Evolutionary conservation across 2,888 invertebrate genomes (phyloP).

Genomic region (Pheosia tremula): DNA sequence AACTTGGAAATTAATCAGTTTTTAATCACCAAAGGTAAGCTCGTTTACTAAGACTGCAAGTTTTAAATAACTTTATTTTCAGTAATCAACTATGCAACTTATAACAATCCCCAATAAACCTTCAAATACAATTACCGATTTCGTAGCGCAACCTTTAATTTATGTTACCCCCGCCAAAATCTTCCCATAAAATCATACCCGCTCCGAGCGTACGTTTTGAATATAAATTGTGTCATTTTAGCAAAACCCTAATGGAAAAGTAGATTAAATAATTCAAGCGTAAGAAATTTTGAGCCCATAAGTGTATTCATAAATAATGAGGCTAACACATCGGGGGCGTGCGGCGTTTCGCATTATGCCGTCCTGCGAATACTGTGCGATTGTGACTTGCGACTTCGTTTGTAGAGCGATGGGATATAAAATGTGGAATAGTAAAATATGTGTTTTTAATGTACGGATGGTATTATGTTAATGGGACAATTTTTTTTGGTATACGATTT

Average conservation of each 20-base stretch:
- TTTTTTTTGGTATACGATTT: background rate
- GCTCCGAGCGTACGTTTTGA: conserved; percentile 63
- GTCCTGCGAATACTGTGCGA: conserved; percentile 16
- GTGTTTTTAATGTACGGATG: background rate
- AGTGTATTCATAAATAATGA: conserved; percentile 79
- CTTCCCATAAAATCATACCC: conserved; percentile 72
- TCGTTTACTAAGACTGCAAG: too few species aligned
- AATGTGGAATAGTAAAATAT: background rate
- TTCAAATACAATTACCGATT: conserved; percentile 21
- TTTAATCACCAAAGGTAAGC: too few species aligned
- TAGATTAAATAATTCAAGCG: conserved; percentile 81
- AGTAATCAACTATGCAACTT: too few species aligned
- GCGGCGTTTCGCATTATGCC: conserved; percentile 42
- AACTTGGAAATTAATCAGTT: too few species aligned
- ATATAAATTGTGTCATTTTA: conserved; percentile 81
- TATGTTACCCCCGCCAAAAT: conserved; percentile 70
- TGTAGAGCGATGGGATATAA: background rate
- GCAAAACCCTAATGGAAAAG: conserved; percentile 81
- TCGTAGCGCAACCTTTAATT: conserved; percentile 56
- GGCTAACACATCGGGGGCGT: conserved; percentile 66
- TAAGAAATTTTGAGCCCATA: conserved; percentile 80
- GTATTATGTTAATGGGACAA: background rate
- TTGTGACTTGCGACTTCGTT: conserved; percentile 14
- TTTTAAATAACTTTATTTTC: too few species aligned
- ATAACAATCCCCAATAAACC: conserved; percentile 7